Base-by-base conservation (phyloP, 2,888 invertebrate species). In the Acheta domesticus region DNA sequence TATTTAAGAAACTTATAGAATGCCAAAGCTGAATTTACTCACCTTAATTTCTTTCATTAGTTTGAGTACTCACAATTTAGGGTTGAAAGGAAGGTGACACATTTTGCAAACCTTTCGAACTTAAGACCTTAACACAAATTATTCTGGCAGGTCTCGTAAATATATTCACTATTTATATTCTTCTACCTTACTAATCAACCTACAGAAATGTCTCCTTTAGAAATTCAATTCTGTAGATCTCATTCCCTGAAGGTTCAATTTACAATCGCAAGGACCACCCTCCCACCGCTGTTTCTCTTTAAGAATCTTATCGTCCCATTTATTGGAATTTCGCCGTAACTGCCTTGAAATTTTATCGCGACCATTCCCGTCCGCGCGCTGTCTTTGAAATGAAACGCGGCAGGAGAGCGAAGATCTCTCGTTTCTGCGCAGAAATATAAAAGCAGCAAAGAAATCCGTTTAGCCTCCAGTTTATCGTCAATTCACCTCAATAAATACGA, bases 281-380 rank as follows among this genome's bases (percentile, higher is more conserved):
- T 62, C n/a, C 62, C 16, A 14, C 16, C 14, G 62, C 16, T 5
- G n/a, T 62, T 62, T 62, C 62, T 62, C 62, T 62, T n/a, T n/a
- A 62, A 62, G 62, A 62, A 62, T n/a, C 62, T 62, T 62, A 62
- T 62, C 62, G 62, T 62, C 62, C n/a, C 62, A 62, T 62, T 62
- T 62, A 62, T 62, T 62, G 62, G 62, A 62, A 62, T 62, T 62
- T 62, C 62, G 62, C 62, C n/a, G 16, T 62, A 62, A 62, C 62
- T 62, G 62, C 16, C 62, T 62, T n/a, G 62, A 62, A 62, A 62
- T 62, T 62, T 62, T 62, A 62, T 62, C 62, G 62, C 62, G 16
- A 62, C 62, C 62, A 12, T 62, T 62, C 62, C 14, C 62, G 62
- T 19, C 62, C 62, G 8, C 36, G 36, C 36, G 14, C 62, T 62